Evolutionary conservation across 1,140 invertebrate genomes (phyloP).

Genomic region (Macrotrachela quadricornifera): DNA sequence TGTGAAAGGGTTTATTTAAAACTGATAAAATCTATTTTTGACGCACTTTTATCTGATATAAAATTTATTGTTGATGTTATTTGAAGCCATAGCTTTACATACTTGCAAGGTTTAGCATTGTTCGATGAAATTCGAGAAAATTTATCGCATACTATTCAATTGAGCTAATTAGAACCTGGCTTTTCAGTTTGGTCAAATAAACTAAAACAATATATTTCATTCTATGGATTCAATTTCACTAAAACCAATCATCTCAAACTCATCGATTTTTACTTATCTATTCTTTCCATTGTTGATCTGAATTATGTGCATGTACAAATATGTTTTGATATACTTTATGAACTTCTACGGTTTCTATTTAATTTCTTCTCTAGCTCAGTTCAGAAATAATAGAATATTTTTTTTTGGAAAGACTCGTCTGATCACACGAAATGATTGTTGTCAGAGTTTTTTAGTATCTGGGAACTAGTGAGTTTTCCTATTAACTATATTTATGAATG

Average conservation of each 20-base stretch:
- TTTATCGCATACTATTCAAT: neutral
- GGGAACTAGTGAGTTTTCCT: constrained; percentile 34
- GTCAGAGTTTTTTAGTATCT: constrained; percentile 53
- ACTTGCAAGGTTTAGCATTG: neutral
- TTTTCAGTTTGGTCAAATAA: constrained; percentile 2
- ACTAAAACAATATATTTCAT: constrained; percentile 1
- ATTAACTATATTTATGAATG: too few species aligned
- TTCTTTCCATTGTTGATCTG: neutral
- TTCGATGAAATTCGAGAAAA: neutral
- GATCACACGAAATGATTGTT: constrained; percentile 56
- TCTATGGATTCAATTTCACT: constrained; percentile 1
- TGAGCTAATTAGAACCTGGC: constrained; percentile 3
- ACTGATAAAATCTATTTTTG: too few species aligned
- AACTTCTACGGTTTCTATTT: neutral
- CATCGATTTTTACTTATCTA: neutral
- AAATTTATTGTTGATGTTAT: too few species aligned
- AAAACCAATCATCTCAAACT: constrained; percentile 6
- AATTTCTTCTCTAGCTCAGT: neutral
- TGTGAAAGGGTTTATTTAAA: too few species aligned
- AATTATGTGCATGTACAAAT: neutral
- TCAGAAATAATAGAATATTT: neutral
- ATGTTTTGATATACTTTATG: neutral
- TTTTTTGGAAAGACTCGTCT: constrained; percentile 49
- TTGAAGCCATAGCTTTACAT: neutral
- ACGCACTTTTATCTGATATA: too few species aligned